Evolutionary conservation across 2,113 vertebrate species (phyloP).

Genomic region (Nycticryphes semicollaris): DNA sequence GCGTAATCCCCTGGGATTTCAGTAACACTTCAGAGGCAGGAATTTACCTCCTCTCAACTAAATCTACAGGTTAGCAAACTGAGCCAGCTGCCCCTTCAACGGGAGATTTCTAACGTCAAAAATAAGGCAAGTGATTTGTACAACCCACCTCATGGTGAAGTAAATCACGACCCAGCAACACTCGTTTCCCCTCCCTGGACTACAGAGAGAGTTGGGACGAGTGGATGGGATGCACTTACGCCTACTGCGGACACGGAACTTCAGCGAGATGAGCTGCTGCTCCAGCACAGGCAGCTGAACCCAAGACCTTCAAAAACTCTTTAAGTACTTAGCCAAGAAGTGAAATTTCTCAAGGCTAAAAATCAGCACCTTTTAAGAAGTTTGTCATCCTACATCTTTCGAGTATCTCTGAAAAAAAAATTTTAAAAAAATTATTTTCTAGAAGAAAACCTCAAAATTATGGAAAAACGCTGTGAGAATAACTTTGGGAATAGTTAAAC

Average conservation of each 20-base stretch:
- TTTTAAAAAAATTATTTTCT: too few species aligned
- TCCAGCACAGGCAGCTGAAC: background rate
- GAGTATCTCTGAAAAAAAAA: background rate
- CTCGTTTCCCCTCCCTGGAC: fast-evolving
- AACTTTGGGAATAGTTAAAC: background rate
- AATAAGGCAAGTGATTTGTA: background rate
- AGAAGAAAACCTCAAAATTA: background rate
- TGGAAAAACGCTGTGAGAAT: background rate
- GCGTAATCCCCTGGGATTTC: background rate
- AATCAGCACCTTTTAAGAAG: background rate
- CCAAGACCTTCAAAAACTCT: background rate
- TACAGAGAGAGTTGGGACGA: background rate
- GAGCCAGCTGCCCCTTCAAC: background rate
- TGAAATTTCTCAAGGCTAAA: background rate
- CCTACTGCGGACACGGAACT: too few species aligned
- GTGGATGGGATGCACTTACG: background rate
- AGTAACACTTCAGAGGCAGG: background rate
- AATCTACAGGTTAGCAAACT: background rate
- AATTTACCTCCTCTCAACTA: background rate
- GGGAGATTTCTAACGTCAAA: background rate
- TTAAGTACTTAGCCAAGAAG: background rate
- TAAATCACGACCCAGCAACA: background rate
- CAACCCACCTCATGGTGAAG: background rate
- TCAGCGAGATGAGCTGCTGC: background rate
- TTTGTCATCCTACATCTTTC: background rate